phyloP scores from a whole-genome alignment of 2,888 invertebrate species.

The Epinotia nisella region DNA sequence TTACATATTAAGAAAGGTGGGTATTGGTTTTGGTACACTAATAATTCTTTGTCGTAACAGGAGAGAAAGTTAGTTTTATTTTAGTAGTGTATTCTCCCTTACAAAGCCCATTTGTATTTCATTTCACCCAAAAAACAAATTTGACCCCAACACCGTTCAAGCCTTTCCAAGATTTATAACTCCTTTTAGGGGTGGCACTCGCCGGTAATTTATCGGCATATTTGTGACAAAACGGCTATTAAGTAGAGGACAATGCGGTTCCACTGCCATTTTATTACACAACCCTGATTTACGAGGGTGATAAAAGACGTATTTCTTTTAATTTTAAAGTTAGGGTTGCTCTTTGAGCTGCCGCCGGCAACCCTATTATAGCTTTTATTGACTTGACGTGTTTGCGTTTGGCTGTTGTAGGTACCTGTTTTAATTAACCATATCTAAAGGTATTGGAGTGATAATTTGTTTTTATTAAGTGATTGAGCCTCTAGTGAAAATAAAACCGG shows the following conservation, averaged over 20 bases:
- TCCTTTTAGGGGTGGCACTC: conserved; percentile 53
- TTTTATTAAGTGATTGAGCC: background rate
- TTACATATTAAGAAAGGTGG: background rate
- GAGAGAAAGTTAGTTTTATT: conserved; percentile 19
- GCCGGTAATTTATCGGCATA: conserved; percentile 72
- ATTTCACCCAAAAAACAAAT: conserved; percentile 33
- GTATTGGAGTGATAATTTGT: background rate
- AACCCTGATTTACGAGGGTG: conserved; percentile 51
- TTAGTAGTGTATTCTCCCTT: conserved; percentile 18
- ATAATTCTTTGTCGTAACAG: conserved; percentile 26
- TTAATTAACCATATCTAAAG: background rate
- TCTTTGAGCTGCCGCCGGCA: conserved; percentile 43
- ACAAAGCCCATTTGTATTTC: conserved; percentile 40
- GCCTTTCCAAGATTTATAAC: conserved; percentile 49
- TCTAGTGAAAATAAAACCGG: too few species aligned
- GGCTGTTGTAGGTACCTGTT: background rate
- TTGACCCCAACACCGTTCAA: conserved; percentile 43
- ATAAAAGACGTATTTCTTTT: conserved; percentile 50
- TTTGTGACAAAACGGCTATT: conserved; percentile 76
- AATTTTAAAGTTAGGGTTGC: conserved; percentile 48
- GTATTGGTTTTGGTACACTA: conserved; percentile 7
- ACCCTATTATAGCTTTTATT: conserved; percentile 48
- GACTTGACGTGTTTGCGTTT: conserved; percentile 3
- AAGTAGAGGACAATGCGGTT: conserved; percentile 51
- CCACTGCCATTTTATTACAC: conserved; percentile 49